Conservation (phyloP, 2,888 invertebrate genomes). For the Hypena proboscidalis region DNA sequence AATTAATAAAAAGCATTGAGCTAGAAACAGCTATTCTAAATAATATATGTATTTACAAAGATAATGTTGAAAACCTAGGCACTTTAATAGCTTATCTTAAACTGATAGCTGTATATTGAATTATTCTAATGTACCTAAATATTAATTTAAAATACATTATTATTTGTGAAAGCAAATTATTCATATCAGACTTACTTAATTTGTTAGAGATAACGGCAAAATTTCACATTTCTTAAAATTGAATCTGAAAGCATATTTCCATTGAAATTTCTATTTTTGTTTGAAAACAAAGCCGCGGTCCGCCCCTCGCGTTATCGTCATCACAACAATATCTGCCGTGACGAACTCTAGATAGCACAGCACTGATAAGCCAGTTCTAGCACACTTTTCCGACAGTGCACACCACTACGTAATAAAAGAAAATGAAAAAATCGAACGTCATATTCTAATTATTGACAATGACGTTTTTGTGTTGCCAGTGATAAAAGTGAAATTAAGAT, state of each 20-base stretch:
- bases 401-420: slow-evolving; percentile 50
- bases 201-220: too few relatives aligned
- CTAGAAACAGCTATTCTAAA: too few relatives aligned
- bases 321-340: slow-evolving; percentile 80
- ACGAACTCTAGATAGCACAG: slow-evolving; percentile 78
- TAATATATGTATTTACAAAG: too few relatives aligned
- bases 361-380: slow-evolving; percentile 77
- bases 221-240: background rate
- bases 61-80: too few relatives aligned
- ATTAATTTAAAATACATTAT: too few relatives aligned
- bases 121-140: too few relatives aligned
- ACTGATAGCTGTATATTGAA: too few relatives aligned
- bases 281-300: slow-evolving; percentile 45
- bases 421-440: slow-evolving; percentile 22
- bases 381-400: slow-evolving; percentile 62
- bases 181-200: too few relatives aligned
- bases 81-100: too few relatives aligned
- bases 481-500: slow-evolving; percentile 46
- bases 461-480: slow-evolving; percentile 49
- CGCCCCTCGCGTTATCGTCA: slow-evolving; percentile 67
- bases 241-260: slow-evolving; percentile 5
- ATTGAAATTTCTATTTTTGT: slow-evolving; percentile 34
- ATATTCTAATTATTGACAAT: slow-evolving; percentile 32
- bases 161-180: too few relatives aligned
- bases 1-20: too few relatives aligned